Evolutionary conservation across 2,797 vertebrate genomes (phyloP), one percentile per base, ranked within the genome.

Genomic region (Eidolon dupreanum): DNA sequence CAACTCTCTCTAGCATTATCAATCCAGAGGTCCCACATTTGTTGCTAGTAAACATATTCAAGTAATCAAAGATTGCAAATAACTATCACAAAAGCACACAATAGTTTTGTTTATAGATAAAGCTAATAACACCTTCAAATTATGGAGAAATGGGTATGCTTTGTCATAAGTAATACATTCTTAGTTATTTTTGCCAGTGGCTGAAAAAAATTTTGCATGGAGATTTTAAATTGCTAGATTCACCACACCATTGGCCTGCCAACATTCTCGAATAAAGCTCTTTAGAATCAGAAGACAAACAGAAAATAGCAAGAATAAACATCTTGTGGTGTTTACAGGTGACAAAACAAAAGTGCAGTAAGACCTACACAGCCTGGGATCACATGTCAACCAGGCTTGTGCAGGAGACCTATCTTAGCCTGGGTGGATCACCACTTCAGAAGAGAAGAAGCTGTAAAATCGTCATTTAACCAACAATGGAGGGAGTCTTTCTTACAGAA

Each of bases 181-280:
- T 95, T 28, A 83, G 87, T 74, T 92, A 61, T 49, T 97, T 91
- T 78, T 82, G 92, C 51, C 65, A 71, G 57, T 43, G 71, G 33
- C 43, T 74, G 38, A 74, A 73, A 74, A 63, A 59, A 66, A 74
- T 46, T 73, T 33, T 78, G 57, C 31, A 53, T 53, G 31, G 22
- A 90, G 86, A 61, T 78, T 88, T 93, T 63, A 73, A 77, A 65
- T 57, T 28, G 81, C 28, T 73, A 43, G 57, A 5, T 15, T 88
- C 36, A n/a, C 33, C 10, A 53, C 11, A 22, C 15, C 46, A 70
- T 55, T 94, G 57, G 59, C 16, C 63, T 79, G 33, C 22, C 3
- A 5, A 65, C 46, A 61, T 55, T 86, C 57, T 74, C 2, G 0
- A 84, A 70, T 26, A 92, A 90, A 61, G 4, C 2, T 85, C 84